Conservation (phyloP, 1,140 invertebrate species). For the Catajapyx aquilonaris region DNA sequence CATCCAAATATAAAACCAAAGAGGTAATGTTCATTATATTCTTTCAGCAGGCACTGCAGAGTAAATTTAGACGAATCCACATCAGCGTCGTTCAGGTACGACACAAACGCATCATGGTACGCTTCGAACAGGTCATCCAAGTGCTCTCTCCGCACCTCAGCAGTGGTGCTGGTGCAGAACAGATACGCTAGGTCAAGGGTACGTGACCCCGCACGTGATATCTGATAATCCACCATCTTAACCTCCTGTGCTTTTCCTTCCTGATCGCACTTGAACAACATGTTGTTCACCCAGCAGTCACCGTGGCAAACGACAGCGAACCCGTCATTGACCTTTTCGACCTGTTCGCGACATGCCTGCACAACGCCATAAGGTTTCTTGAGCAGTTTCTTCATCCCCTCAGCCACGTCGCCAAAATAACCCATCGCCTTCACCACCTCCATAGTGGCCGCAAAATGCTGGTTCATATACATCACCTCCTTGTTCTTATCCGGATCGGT, state of each 20-base stretch:
- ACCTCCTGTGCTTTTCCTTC: conserved; percentile 20
- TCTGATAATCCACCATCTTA: conserved; percentile 37
- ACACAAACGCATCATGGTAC: conserved; percentile 18
- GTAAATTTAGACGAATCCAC: too few relatives aligned
- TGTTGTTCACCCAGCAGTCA: conserved; percentile 21
- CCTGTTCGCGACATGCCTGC: neutral
- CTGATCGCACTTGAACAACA: conserved; percentile 24
- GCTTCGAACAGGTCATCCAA: conserved; percentile 15
- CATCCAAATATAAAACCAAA: too few relatives aligned
- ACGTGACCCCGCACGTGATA: conserved; percentile 29
- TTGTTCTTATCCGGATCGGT: conserved; percentile 12
- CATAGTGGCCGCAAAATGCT: neutral
- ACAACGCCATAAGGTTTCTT: conserved; percentile 4
- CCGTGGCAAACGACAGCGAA: conserved; percentile 19
- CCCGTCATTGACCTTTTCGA: conserved; percentile 14
- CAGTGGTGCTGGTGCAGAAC: conserved; percentile 18
- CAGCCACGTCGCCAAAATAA: neutral
- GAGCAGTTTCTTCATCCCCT: neutral
- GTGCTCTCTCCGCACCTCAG: conserved; percentile 9
- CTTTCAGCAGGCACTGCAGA: too few relatives aligned
- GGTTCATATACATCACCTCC: conserved; percentile 1
- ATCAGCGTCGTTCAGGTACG: too few relatives aligned
- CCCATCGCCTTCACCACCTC: conserved; percentile 3
- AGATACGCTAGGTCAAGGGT: conserved; percentile 22
- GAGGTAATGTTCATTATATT: too few relatives aligned